phyloP scores from a whole-genome alignment of 2,888 invertebrate genomes.

The Nasonovia ribisnigri region DNA sequence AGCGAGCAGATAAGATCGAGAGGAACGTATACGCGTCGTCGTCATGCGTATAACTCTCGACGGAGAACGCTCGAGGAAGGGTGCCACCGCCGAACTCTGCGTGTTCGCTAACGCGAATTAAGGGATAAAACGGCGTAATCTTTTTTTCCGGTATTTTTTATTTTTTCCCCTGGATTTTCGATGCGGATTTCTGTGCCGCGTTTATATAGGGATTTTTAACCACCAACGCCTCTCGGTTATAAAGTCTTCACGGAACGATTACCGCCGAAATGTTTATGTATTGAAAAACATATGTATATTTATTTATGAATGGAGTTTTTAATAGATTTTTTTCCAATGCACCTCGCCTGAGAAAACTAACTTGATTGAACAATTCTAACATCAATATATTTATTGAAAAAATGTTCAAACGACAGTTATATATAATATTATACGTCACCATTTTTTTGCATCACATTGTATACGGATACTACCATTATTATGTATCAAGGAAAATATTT shows the following conservation, averaged over 20 bases:
- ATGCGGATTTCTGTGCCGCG: slow-evolving; percentile 9
- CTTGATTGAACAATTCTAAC: background rate
- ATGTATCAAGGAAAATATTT: background rate
- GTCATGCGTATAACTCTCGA: slow-evolving; percentile 60
- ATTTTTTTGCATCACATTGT: background rate
- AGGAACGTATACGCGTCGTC: slow-evolving; percentile 39
- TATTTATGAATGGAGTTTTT: background rate
- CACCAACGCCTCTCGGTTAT: background rate
- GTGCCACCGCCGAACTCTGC: background rate
- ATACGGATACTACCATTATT: background rate
- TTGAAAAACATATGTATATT: background rate
- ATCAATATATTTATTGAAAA: background rate
- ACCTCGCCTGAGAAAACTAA: background rate
- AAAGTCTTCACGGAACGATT: background rate
- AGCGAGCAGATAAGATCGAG: slow-evolving; percentile 53
- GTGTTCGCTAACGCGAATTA: slow-evolving; percentile 55
- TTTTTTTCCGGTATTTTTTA: slow-evolving; percentile 33
- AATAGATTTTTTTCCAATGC: background rate
- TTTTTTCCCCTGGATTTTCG: slow-evolving; percentile 10
- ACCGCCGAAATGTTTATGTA: background rate
- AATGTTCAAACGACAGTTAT: background rate
- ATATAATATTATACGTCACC: background rate
- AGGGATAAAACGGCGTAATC: slow-evolving; percentile 63
- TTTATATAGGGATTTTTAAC: slow-evolving; percentile 51
- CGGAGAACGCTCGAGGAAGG: slow-evolving; percentile 16